phyloP scores from a whole-genome alignment of 1,140 invertebrate species.

The Zeugodacus cucurbitae region DNA sequence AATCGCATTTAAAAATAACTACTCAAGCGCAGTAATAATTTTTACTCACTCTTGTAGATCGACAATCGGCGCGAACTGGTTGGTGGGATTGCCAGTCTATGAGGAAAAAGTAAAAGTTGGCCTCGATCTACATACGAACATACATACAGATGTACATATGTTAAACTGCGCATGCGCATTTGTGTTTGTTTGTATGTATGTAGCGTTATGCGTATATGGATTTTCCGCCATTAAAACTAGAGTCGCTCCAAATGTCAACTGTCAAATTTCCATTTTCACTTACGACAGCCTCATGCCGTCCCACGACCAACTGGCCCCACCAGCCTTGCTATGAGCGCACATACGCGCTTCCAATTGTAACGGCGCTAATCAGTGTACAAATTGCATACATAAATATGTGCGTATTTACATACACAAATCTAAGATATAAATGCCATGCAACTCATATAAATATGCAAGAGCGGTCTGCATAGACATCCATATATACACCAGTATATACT shows the following conservation, averaged over 20 bases:
- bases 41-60: not conserved
- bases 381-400: not conserved
- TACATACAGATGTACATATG: not conserved
- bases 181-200: not conserved
- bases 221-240: not conserved
- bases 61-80: not conserved
- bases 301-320: not conserved
- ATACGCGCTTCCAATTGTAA: not conserved
- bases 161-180: not conserved
- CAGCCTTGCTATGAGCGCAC: not conserved
- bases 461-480: not conserved
- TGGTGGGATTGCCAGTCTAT: not conserved
- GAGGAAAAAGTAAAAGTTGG: not conserved
- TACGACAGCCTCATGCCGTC: not conserved
- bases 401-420: not conserved
- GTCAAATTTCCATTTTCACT: conserved; percentile 5
- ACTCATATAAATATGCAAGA: not conserved
- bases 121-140: not conserved
- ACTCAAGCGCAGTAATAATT: not conserved
- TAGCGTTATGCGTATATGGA: not conserved
- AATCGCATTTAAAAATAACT: not conserved
- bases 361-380: not conserved
- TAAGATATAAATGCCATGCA: not conserved
- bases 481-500: not conserved
- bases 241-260: not conserved